These are phyloP conservation scores for Periophthalmus modestus DNA, from an alignment of 2,113 vertebrate genomes.

Conservation along the genomic window DNA sequence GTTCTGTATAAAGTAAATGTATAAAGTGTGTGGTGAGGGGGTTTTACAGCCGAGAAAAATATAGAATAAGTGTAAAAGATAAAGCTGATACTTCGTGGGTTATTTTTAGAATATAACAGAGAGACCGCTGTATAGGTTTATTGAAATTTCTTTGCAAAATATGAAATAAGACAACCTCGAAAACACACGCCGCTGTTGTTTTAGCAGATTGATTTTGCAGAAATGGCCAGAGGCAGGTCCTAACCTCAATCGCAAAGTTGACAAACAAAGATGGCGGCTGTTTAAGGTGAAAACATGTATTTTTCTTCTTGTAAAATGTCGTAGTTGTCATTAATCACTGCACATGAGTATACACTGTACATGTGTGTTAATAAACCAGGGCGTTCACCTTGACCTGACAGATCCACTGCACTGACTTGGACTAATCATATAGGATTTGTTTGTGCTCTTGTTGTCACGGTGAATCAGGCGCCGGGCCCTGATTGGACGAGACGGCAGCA, in stretches of 20 bases:
- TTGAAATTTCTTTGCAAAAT: background rate
- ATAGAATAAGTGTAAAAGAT: no score
- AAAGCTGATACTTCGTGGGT: no score
- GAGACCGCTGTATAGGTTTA: background rate
- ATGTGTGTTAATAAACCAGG: slow-evolving; percentile 63
- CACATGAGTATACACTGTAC: slow-evolving; percentile 2
- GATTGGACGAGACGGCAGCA: slow-evolving; percentile 56
- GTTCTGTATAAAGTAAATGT: no score
- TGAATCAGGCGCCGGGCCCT: slow-evolving; percentile 43
- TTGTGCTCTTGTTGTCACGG: slow-evolving; percentile 51
- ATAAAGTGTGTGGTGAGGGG: no score
- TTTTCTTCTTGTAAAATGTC: slow-evolving; percentile 1
- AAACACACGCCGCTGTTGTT: background rate
- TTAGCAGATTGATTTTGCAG: background rate
- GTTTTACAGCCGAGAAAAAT: no score
- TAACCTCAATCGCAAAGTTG: background rate
- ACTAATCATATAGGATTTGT: slow-evolving; percentile 57
- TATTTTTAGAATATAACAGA: no score
- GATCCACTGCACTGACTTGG: slow-evolving; percentile 46
- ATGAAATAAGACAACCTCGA: background rate
- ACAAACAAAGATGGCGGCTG: background rate
- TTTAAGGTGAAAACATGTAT: background rate
- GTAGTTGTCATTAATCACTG: slow-evolving; percentile 39
- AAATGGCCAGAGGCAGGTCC: background rate
- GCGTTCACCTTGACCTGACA: slow-evolving; percentile 60